Evolutionary conservation across 2,888 invertebrate genomes (phyloP), one percentile per base, ranked within the genome.

Genomic region (Xanthia icteritia): DNA sequence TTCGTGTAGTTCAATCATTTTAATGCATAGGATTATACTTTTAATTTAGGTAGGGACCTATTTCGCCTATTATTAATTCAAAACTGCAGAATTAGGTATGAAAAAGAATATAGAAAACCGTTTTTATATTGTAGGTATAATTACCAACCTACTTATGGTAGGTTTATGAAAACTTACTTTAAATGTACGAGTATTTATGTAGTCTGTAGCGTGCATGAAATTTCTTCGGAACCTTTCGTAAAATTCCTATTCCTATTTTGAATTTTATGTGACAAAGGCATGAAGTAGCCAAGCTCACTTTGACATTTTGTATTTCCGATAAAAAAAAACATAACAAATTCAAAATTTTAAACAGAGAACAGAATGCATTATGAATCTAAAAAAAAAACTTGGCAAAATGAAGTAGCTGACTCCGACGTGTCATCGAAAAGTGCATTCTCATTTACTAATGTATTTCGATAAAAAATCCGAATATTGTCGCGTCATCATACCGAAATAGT

Each of bases 371-470:
- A n/a, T 11, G 51, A 63, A 72, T 54, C 3, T 5, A 54, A 75
- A 74, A 84, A 56, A 84, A 71, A 81, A 71, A 36, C 60, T 71
- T 85, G 68, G 42, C 61, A 77, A 83, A 83, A 85, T 84, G 81
- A 82, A 88, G 79, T 83, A 89, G 90, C 91, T 87, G 73, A 82
- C 89, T 89, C 87, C 13, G 56, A 77, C 74, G 9, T 73, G 84
- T 81, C 79, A 82, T 69, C 60, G 60, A 82, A 88, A 88, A 89
- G 76, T 90, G 90, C 90, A 84, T 48, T 56, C 66, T 90, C 90
- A 90, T 80, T 74, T 66, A 78, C 87, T 88, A 90, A 90, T 89
- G 90, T 86, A 86, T 88, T 84, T 84, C 71, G 75, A 86, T 89
- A 89, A 89, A 87, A 88, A 89, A 87, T 87, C 70, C 73, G 5